These are phyloP conservation scores for Neoniphon sammara DNA, from an alignment of 2,797 vertebrate genomes.

Conservation along the genomic window DNA sequence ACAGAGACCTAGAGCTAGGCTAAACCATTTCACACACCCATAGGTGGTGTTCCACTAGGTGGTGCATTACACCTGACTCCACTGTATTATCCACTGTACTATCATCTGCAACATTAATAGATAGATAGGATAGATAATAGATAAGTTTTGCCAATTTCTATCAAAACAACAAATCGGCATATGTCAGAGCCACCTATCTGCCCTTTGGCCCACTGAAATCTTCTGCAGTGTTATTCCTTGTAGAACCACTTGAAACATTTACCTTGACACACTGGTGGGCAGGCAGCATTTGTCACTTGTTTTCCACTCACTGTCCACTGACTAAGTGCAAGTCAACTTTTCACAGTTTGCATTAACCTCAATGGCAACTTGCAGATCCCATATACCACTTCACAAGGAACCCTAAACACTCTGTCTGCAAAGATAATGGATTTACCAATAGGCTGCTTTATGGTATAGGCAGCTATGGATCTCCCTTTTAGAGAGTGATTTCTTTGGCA, in stretches of 20 bases:
- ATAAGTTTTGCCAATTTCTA: no score
- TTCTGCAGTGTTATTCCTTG: no score
- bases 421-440: slow-evolving; percentile 61
- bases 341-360: neutral
- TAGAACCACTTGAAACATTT: neutral
- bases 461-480: slow-evolving; percentile 54
- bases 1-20: no score
- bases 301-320: neutral
- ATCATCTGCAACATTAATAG: no score
- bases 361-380: no score
- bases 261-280: neutral
- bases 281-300: slow-evolving; percentile 1
- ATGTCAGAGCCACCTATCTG: neutral
- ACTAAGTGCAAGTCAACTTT: slow-evolving; percentile 9
- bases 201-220: no score
- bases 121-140: no score
- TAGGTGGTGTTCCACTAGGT: no score
- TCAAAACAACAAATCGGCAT: neutral
- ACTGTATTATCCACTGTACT: no score
- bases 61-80: no score
- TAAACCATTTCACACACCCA: no score
- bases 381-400: no score
- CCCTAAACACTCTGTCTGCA: slow-evolving; percentile 42
- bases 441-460: slow-evolving; percentile 53
- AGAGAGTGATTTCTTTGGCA: slow-evolving; percentile 57